A percentile compares a stretch with the other conserved stretches of the same genome.
Conservation (phyloP, 2,113 vertebrate genomes). For the Chascanopsetta lugubris region DNA sequence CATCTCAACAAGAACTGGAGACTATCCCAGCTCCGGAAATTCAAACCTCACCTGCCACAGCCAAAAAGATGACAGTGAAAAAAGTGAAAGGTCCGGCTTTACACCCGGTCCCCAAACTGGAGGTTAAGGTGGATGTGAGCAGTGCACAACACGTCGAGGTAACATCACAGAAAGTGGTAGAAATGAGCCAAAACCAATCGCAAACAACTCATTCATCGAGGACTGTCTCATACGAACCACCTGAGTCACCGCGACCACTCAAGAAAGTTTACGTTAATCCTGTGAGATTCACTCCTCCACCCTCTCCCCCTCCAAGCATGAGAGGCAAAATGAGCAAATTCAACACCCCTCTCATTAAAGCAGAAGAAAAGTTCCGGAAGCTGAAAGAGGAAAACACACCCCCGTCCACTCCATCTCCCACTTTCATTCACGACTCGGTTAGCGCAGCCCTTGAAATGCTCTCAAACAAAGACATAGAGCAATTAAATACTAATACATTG, state of each 20-base stretch:
- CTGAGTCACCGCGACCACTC: constrained; percentile 66
- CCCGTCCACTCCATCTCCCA: constrained; percentile 66
- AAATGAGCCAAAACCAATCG: constrained; percentile 54
- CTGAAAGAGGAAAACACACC: constrained; percentile 80
- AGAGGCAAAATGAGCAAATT: constrained; percentile 86
- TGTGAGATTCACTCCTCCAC: constrained; percentile 82
- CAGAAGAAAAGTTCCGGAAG: constrained; percentile 87
- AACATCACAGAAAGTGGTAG: constrained; percentile 41
- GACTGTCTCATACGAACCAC: constrained; percentile 48
- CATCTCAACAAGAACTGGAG: constrained; percentile 78
- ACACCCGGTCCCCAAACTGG: constrained; percentile 80
- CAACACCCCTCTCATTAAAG: constrained; percentile 90
- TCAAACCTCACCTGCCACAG: constrained; percentile 65
- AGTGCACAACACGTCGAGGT: constrained; percentile 49
- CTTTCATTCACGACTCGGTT: constrained; percentile 68
- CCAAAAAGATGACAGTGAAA: constrained; percentile 77
- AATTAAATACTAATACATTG: constrained; percentile 55
- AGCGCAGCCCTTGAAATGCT: constrained; percentile 68
- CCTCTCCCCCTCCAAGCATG: constrained; percentile 71
- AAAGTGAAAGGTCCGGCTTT: constrained; percentile 69
- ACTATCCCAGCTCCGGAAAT: constrained; percentile 59
- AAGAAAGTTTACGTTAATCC: constrained; percentile 75
- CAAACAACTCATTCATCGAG: constrained; percentile 45
- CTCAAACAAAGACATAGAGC: constrained; percentile 48
- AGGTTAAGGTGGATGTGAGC: constrained; percentile 68